These are phyloP conservation scores for Spialia ferax DNA, from an alignment of 2,888 invertebrate genomes.

Conservation along the genomic window DNA sequence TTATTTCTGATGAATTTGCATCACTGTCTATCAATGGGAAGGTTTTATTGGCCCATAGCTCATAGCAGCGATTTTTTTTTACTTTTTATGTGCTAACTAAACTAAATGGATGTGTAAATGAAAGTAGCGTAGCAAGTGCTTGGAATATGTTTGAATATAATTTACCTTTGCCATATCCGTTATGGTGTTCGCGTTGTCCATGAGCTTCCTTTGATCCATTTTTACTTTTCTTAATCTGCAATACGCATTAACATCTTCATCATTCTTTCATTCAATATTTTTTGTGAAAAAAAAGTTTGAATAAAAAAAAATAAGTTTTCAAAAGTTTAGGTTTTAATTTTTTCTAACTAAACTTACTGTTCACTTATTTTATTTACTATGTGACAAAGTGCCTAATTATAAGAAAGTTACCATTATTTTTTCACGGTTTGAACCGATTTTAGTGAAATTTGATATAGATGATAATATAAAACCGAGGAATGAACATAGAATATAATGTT, in stretches of 20 bases:
- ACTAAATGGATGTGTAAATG: slow-evolving; percentile 74
- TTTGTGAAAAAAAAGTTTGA: background rate
- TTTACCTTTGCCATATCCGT: slow-evolving; percentile 99
- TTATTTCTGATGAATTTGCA: background rate
- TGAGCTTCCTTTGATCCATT: slow-evolving; percentile 99
- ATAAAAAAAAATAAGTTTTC: too few species aligned
- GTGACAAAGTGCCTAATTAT: too few species aligned
- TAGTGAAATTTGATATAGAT: too few species aligned
- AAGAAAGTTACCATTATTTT: too few species aligned
- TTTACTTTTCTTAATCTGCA: slow-evolving; percentile 98
- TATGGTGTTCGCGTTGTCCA: slow-evolving; percentile 99
- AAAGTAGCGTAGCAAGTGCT: slow-evolving; percentile 68
- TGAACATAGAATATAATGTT: too few species aligned
- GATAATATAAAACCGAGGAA: too few species aligned
- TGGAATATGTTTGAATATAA: slow-evolving; percentile 48
- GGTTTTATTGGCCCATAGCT: slow-evolving; percentile 3
- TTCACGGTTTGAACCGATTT: too few species aligned
- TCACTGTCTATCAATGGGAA: background rate
- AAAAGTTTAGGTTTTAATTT: too few species aligned
- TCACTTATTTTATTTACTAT: too few species aligned
- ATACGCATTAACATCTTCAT: slow-evolving; percentile 45
- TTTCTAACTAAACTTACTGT: too few species aligned
- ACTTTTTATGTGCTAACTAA: slow-evolving; percentile 57
- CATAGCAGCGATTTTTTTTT: slow-evolving; percentile 1
- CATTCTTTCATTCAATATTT: background rate